Evolutionary conservation across 64 coral and sea anemone genomes (phyloP).

Genomic region (Hydrozoanthus tunicans): DNA sequence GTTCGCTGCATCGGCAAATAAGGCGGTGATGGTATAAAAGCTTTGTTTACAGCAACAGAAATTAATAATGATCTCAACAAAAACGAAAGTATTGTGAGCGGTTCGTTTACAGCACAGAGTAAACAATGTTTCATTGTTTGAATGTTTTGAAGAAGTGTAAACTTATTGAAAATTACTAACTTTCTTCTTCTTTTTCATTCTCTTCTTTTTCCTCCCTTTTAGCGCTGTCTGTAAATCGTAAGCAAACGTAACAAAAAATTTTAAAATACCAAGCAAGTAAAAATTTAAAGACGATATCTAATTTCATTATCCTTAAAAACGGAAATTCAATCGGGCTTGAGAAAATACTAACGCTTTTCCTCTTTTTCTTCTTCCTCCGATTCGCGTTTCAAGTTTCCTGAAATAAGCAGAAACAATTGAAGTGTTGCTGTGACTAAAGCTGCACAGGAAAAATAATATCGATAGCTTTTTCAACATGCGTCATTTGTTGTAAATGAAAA

Average conservation of each 20-base stretch:
- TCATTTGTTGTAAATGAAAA: background rate
- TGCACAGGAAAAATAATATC: background rate
- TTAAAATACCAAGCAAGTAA: background rate
- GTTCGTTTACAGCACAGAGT: background rate
- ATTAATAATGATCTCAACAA: no score
- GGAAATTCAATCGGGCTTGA: background rate
- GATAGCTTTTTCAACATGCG: background rate
- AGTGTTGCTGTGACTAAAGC: background rate
- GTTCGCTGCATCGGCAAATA: no score
- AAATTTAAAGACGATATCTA: background rate
- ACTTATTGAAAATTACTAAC: background rate
- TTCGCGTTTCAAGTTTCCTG: background rate
- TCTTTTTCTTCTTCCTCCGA: constrained; percentile 11
- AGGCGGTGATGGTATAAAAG: no score
- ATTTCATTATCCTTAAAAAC: background rate
- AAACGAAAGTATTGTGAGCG: no score
- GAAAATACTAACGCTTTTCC: constrained; percentile 31
- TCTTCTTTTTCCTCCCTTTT: constrained; percentile 37
- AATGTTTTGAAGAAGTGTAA: background rate
- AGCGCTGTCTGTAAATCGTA: constrained; percentile 28
- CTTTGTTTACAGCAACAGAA: no score
- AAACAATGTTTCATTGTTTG: background rate
- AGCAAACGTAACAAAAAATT: background rate
- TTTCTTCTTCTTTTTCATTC: constrained; percentile 8
- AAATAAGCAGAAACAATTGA: background rate